phyloP scores from a whole-genome alignment of 2,888 invertebrate genomes.

The Chelonus formosanus region DNA sequence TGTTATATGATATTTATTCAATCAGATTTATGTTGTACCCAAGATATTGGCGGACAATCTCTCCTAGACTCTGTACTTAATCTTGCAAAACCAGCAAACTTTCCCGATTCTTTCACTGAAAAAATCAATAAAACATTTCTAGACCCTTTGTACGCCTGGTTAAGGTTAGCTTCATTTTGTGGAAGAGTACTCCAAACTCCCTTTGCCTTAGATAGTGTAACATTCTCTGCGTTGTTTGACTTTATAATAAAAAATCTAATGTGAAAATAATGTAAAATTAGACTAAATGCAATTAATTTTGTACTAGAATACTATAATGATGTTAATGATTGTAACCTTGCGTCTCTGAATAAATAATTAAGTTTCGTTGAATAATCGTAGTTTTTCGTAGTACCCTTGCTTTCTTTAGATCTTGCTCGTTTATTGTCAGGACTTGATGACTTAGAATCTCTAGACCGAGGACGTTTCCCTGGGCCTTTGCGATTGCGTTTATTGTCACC shows the following conservation, averaged over 20 bases:
- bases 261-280: neutral
- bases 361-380: constrained; percentile 89
- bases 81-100: constrained; percentile 93
- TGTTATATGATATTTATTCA: neutral
- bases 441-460: constrained; percentile 56
- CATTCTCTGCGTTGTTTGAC: constrained; percentile 97
- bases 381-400: constrained; percentile 69
- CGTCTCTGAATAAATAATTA: constrained; percentile 93
- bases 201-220: constrained; percentile 91
- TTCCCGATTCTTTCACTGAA: constrained; percentile 98
- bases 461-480: constrained; percentile 56
- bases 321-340: constrained; percentile 65
- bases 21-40: constrained; percentile 69
- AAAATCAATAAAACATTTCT: constrained; percentile 95
- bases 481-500: constrained; percentile 61
- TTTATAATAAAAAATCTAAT: constrained; percentile 91
- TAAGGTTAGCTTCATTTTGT: constrained; percentile 95
- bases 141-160: constrained; percentile 91
- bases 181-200: constrained; percentile 98
- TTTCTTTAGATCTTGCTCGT: constrained; percentile 61
- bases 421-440: constrained; percentile 62
- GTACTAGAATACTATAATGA: too few species aligned
- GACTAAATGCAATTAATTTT: too few species aligned
- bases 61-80: constrained; percentile 87
- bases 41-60: constrained; percentile 88